Conservation (phyloP, 2,797 vertebrate species). For the Amazona ochrocephala region DNA sequence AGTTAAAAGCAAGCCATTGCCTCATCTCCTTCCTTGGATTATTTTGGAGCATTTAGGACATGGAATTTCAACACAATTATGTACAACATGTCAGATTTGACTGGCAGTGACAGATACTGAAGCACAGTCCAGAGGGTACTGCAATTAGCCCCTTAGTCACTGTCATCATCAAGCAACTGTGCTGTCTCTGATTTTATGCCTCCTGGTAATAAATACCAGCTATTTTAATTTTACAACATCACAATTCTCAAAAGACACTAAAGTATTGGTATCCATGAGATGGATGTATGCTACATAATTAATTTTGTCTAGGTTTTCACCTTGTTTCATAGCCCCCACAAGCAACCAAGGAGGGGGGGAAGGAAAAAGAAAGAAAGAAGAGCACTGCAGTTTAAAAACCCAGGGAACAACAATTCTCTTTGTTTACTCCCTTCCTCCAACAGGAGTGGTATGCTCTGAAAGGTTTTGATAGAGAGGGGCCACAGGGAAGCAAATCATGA, state of each 20-base stretch:
- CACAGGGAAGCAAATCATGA: background rate
- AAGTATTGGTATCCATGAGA: constrained; percentile 15
- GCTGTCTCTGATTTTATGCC: constrained; percentile 58
- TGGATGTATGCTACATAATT: background rate
- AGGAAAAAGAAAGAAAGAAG: background rate
- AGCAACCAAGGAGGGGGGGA: background rate
- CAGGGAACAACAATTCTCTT: background rate
- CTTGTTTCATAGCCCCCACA: background rate
- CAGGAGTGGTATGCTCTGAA: background rate
- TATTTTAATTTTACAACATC: constrained; percentile 66
- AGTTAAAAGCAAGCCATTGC: constrained; percentile 10
- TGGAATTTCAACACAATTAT: constrained; percentile 20
- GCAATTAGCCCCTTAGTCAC: constrained; percentile 73
- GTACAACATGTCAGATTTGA: constrained; percentile 50
- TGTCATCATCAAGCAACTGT: constrained; percentile 53
- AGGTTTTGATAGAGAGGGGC: background rate
- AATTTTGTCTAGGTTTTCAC: background rate
- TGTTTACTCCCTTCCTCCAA: background rate
- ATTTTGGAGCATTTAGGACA: constrained; percentile 29
- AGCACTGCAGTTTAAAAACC: background rate
- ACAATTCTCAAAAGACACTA: constrained; percentile 55
- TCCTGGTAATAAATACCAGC: constrained; percentile 62
- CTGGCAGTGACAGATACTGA: constrained; percentile 50
- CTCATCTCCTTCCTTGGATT: constrained; percentile 42
- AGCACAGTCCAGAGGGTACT: constrained; percentile 51